Percentiles rank a stretch among this genome's conserved stretches.
Conservation (phyloP, 2,113 vertebrate species). For the Erythrocercus mccallii region DNA sequence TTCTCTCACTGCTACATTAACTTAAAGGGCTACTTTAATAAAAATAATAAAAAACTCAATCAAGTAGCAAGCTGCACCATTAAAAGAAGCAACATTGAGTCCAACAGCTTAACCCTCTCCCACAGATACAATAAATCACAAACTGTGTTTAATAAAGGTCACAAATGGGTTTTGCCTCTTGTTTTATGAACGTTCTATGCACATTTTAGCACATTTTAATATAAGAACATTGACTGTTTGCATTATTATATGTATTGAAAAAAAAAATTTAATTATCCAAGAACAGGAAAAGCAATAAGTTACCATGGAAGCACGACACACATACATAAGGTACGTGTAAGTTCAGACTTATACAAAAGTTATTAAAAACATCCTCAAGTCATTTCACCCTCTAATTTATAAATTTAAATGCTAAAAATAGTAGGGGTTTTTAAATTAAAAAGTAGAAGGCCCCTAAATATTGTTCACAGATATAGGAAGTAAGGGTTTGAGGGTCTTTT, state of each 20-base stretch:
- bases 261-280: not conserved
- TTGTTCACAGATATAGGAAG: accelerated
- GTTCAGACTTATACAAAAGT: slow-evolving; percentile 9
- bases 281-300: slow-evolving; percentile 29
- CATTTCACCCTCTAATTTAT: not conserved
- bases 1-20: not conserved
- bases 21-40: not conserved
- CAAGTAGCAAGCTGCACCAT: not conserved
- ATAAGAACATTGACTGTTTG: not conserved
- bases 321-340: not conserved
- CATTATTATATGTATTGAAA: not conserved
- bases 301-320: slow-evolving; percentile 17
- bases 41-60: not conserved
- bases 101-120: not conserved
- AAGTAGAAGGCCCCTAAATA: not conserved
- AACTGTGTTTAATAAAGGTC: not conserved
- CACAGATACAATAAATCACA: not conserved
- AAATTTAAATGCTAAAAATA: not conserved
- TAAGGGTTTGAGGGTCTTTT: not conserved
- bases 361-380: slow-evolving; percentile 19
- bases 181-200: not conserved
- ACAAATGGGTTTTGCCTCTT: not conserved
- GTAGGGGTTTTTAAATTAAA: not conserved
- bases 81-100: not conserved
- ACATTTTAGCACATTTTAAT: slow-evolving; percentile 6